Evolutionary conservation across 2,797 vertebrate genomes (phyloP).

Genomic region (Brachymystax lenok): DNA sequence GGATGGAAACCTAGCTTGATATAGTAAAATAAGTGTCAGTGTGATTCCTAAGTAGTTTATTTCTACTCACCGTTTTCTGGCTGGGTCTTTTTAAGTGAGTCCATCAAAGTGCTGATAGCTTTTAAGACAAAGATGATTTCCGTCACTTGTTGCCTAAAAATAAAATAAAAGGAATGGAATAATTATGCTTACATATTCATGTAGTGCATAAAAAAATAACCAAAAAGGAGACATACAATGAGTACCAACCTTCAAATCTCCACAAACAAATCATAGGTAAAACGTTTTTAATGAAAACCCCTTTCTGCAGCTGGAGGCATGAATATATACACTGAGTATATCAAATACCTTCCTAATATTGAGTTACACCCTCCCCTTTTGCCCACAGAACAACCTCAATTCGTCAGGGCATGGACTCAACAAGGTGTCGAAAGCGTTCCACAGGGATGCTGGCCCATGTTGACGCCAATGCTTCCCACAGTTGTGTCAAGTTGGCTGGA

Average conservation of each 20-base stretch:
- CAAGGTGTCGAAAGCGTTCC: too few species aligned
- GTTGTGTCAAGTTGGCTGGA: too few species aligned
- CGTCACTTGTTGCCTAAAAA: conserved; percentile 94
- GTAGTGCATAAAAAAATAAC: background rate
- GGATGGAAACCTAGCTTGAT: too few species aligned
- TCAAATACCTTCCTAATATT: too few species aligned
- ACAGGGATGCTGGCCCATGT: too few species aligned
- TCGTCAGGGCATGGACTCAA: too few species aligned
- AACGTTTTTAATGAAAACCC: too few species aligned
- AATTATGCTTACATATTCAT: conserved; percentile 14
- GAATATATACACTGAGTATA: too few species aligned
- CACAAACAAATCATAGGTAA: background rate
- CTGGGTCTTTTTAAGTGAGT: conserved; percentile 98
- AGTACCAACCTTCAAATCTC: background rate
- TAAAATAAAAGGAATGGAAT: conserved; percentile 21
- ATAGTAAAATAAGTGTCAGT: background rate
- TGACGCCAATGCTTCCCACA: too few species aligned
- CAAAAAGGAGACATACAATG: background rate
- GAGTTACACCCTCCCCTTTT: too few species aligned
- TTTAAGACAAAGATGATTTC: conserved; percentile 99
- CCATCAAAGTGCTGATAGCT: conserved; percentile 98
- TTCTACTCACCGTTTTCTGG: conserved; percentile 93
- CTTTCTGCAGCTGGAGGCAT: too few species aligned
- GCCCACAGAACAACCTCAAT: too few species aligned
- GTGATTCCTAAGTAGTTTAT: conserved; percentile 1